Evolutionary conservation across 2,888 invertebrate genomes (phyloP).

Genomic region (Smittia sp.): DNA sequence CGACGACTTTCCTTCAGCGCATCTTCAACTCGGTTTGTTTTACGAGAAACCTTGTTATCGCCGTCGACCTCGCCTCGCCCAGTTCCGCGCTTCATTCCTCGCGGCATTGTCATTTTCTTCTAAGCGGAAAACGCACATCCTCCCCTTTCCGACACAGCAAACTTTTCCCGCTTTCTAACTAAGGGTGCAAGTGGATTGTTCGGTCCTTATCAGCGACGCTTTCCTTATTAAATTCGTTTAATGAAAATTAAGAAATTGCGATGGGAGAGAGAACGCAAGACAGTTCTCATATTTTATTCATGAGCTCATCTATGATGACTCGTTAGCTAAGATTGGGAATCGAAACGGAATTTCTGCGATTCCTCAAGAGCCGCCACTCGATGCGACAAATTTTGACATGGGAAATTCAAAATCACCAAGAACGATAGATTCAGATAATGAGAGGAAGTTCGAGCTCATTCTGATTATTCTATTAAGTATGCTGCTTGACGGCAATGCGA

Average conservation of each 20-base stretch:
- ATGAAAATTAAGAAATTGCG: constrained; percentile 9
- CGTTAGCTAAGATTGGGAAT: constrained; percentile 8
- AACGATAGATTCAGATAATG: background rate
- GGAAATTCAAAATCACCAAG: background rate
- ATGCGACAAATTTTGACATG: background rate
- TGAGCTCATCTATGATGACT: constrained; percentile 5
- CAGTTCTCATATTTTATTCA: constrained; percentile 6
- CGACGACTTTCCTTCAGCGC: background rate
- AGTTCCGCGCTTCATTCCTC: background rate
- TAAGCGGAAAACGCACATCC: background rate
- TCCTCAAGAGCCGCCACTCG: background rate
- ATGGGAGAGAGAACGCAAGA: background rate
- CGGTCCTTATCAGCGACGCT: background rate
- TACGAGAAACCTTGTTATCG: background rate
- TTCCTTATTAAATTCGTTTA: constrained; percentile 9
- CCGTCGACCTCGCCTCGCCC: background rate
- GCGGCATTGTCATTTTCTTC: background rate
- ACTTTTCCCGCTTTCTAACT: background rate
- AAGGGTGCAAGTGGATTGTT: constrained; percentile 12
- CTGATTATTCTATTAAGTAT: background rate
- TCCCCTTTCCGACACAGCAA: background rate
- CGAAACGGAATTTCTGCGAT: background rate
- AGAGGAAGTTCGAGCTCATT: background rate
- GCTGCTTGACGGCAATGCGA: background rate
- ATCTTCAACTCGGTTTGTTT: background rate